phyloP scores from a whole-genome alignment of 2,888 invertebrate genomes.

The Myathropa florea region DNA sequence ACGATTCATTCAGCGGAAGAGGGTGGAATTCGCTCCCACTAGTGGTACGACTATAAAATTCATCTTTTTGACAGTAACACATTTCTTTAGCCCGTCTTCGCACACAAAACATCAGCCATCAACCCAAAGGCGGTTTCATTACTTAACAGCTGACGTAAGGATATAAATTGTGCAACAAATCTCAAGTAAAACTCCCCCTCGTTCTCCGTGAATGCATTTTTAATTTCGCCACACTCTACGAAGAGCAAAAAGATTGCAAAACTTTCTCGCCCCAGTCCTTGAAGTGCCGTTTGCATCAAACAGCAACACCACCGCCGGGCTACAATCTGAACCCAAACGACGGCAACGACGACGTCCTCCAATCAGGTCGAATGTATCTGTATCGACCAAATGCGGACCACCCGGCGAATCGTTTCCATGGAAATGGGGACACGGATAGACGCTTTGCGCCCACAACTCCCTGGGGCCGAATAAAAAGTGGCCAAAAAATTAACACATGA shows the following conservation, averaged over 20 bases:
- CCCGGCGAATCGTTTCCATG: not conserved
- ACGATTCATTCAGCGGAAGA: no score
- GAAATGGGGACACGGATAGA: conserved; percentile 34
- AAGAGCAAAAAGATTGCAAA: conserved; percentile 27
- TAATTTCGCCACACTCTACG: conserved; percentile 6
- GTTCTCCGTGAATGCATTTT: conserved; percentile 21
- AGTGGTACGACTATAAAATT: not conserved
- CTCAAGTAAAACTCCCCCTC: not conserved
- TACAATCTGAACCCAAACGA: conserved; percentile 11
- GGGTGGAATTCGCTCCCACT: not conserved
- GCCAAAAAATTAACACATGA: conserved; percentile 68
- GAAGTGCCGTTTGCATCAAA: not conserved
- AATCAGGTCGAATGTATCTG: conserved; percentile 33
- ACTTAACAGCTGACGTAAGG: conserved; percentile 29
- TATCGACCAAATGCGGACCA: conserved; percentile 17
- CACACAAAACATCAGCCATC: not conserved
- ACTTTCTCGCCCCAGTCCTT: not conserved
- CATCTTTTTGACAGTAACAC: not conserved
- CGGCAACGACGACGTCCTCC: conserved; percentile 4
- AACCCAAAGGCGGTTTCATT: conserved; percentile 16
- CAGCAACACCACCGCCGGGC: not conserved
- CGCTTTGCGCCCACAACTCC: conserved; percentile 42
- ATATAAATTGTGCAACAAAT: conserved; percentile 39
- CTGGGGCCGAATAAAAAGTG: conserved; percentile 64
- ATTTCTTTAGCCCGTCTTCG: not conserved